phyloP scores from a whole-genome alignment of 2,113 vertebrate genomes.

The Saiga tatarica region DNA sequence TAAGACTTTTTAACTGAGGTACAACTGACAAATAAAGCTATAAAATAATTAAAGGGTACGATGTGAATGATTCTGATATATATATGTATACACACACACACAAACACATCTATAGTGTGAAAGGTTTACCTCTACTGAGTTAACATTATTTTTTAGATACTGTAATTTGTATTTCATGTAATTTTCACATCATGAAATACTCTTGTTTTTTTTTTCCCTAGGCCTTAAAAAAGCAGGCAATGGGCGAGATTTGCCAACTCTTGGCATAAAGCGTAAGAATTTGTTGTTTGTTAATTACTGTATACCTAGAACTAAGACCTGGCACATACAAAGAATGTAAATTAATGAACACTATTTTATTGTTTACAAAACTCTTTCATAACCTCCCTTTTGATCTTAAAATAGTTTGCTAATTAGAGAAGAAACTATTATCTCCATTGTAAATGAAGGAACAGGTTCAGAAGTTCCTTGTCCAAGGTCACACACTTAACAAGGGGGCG shows the following conservation, averaged over 20 bases:
- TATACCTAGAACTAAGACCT: neutral
- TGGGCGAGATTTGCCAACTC: neutral
- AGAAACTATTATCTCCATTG: neutral
- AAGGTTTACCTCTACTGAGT: neutral
- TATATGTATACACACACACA: neutral
- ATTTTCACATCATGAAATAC: neutral
- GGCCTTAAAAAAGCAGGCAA: neutral
- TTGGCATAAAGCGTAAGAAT: neutral
- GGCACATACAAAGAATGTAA: neutral
- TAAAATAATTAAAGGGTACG: neutral
- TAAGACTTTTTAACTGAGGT: neutral
- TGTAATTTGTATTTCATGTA: conserved; percentile 5
- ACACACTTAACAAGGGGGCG: neutral
- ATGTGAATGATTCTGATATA: neutral
- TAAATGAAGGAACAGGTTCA: neutral
- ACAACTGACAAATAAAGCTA: neutral
- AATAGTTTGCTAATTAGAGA: conserved; percentile 6
- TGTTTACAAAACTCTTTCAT: neutral
- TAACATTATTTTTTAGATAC: neutral
- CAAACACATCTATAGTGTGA: neutral
- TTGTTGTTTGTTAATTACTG: neutral
- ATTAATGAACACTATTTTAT: neutral
- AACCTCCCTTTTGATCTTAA: conserved; percentile 22
- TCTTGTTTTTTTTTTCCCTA: neutral
- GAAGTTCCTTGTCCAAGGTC: neutral